Evolutionary conservation across 2,888 invertebrate genomes (phyloP), one percentile per base, ranked within the genome.

Genomic region (Drosophila phalerata): DNA sequence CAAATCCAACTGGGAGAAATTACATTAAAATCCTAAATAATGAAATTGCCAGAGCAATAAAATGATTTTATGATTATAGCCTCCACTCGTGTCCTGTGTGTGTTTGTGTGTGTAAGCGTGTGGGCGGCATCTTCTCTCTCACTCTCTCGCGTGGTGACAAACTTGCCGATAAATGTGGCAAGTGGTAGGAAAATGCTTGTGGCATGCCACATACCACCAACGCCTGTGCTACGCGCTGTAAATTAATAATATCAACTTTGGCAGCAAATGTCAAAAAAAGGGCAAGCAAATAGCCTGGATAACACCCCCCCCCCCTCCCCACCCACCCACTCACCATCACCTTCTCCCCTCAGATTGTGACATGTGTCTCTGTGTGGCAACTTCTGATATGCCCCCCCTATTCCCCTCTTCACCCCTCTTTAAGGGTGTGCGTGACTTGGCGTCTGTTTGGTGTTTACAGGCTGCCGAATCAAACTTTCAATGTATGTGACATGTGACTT

Each of bases 11-110:
- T 56, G 79, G 74, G 73, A 72, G 81, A 81, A 78, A 78, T 84
- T 75, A 83, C 87, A 83, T 86, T 84, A 83, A 83, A 83, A 83
- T 83, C 87, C 83, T 60, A 78, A 81, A 87, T 83, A 83, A 83
- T 86, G 84, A 86, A 83, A 83, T 84, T 86, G 87, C 79, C 51
- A 74, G 81, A 62, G 87, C 78, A 86, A 86, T 84, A 86, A 84
- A 86, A 86, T 84, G 69, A 84, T 84, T 84, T 84, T 83, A 84
- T 86, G 83, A 84, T 84, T 86, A 84, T 84, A 72, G 78, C 74
- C 34, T 60, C 37, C 61, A 63, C 37, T 49, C 64, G 49, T 61
- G 53, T 38, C 22, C 22, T 22, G 32, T 62, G 56, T 45, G 47
- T 63, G 47, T 48, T 22, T 48, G 51, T 51, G 64, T 43, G 37